phyloP scores from a whole-genome alignment of 2,113 vertebrate species.

The Neofelis nebulosa region DNA sequence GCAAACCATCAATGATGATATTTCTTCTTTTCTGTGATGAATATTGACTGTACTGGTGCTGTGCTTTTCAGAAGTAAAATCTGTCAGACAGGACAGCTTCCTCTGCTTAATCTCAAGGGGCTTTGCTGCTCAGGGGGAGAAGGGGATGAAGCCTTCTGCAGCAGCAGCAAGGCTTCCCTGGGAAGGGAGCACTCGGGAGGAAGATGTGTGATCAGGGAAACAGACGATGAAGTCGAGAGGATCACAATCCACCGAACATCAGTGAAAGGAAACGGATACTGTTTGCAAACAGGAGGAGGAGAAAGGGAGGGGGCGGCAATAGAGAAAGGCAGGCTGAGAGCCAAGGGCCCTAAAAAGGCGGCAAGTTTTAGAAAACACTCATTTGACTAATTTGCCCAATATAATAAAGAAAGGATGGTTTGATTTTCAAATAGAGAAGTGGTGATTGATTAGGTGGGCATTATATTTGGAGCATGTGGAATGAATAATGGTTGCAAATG shows the following conservation, averaged over 20 bases:
- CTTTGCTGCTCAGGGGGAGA: background rate
- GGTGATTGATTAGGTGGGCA: constrained; percentile 82
- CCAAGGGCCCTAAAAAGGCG: constrained; percentile 79
- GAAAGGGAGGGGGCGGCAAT: constrained; percentile 44
- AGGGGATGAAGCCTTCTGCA: background rate
- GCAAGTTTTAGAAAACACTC: constrained; percentile 85
- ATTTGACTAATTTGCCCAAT: constrained; percentile 85
- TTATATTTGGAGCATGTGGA: constrained; percentile 74
- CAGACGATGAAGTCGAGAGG: constrained; percentile 50
- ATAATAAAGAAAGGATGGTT: constrained; percentile 79
- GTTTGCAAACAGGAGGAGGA: constrained; percentile 77
- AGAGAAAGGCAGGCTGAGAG: constrained; percentile 76
- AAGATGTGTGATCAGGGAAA: constrained; percentile 42
- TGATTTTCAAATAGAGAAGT: constrained; percentile 77
- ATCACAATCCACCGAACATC: constrained; percentile 60
- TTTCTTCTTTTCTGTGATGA: constrained; percentile 57
- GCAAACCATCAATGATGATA: constrained; percentile 25
- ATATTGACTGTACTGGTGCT: background rate
- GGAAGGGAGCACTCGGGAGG: background rate
- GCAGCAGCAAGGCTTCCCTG: background rate
- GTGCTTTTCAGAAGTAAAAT: constrained; percentile 49
- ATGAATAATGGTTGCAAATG: constrained; percentile 77
- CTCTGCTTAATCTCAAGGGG: background rate
- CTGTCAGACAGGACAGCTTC: constrained; percentile 16
- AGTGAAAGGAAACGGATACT: constrained; percentile 52